Base-by-base conservation (phyloP, 1,140 invertebrate genomes). In the Macrosteles quadrilineatus region DNA sequence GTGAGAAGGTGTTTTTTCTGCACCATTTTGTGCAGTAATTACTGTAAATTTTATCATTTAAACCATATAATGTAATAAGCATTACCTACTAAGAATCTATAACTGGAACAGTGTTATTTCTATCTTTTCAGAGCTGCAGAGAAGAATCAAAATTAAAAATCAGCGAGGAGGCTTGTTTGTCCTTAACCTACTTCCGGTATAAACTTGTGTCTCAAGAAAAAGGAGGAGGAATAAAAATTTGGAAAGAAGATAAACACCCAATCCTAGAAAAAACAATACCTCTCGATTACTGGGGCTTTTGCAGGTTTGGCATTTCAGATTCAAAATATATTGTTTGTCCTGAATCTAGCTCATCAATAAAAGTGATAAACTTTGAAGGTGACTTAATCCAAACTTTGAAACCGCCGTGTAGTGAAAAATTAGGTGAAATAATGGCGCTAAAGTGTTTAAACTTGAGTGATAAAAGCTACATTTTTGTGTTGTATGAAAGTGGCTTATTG, bases 201-300 rank as follows among this genome's bases (percentile, higher is more conserved):
- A 78, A 86, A 74, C 84, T 90, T 59, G 75, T 85, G 55, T 87
- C 88, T 30, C 89, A 91, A 80, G 87, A 88, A 78, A 91, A 91
- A 80, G 85, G 83, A 70, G 89, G 89, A 65, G 80, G 81, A 67
- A 81, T 88, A 43, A 89, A 89, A 79, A 80, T 88, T 68, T 91
- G 89, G 84, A 80, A 83, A 32, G 81, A 87, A 47, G 81, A 85
- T 71, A 86, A 85, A 71, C 82, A 82, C 30, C 89, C 88, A 77
- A 80, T 82, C 29, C 80, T 85, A 55, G 78, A 84, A 71, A 80
- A 84, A 68, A 81, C 82, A 14, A 82, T 87, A 67, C 76, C 84
- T 1, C 85, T 82, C 45, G 84, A 87, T 73, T 88, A 87, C 75
- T 81, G 81, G 74, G 88, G 88, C 62, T 91, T 88, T 76, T 91